Percentiles rank a stretch among this genome's conserved stretches.
Conservation (phyloP, 1,140 invertebrate species). For the fruit fly (Drosophila melanogaster) region DNA sequence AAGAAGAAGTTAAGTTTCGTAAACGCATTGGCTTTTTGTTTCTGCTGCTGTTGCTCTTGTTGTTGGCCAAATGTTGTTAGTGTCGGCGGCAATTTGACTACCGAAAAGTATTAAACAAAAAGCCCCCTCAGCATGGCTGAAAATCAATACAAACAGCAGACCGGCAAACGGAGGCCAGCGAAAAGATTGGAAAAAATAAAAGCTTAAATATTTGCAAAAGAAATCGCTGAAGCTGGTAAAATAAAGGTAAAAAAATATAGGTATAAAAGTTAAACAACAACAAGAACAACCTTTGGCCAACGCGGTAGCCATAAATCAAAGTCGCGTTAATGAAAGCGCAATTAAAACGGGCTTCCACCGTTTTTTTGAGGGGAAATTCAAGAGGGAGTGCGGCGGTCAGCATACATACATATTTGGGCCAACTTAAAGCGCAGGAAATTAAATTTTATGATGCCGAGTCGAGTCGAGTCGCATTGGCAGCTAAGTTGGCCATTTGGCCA, state of each 20-base stretch:
- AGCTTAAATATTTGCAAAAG: conserved; percentile 82
- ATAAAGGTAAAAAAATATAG: conserved; percentile 26
- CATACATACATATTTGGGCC: conserved; percentile 64
- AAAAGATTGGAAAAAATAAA: conserved; percentile 32
- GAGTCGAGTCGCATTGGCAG: conserved; percentile 45
- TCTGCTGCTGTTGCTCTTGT: not conserved
- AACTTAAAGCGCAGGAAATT: conserved; percentile 81
- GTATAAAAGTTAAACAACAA: conserved; percentile 2
- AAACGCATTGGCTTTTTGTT: conserved; percentile 45
- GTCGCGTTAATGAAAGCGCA: conserved; percentile 83
- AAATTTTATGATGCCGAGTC: conserved; percentile 77
- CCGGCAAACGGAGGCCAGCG: conserved; percentile 36
- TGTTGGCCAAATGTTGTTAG: conserved; percentile 36
- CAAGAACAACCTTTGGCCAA: conserved; percentile 74
- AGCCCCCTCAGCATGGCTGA: conserved; percentile 55
- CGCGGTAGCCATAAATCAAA: conserved; percentile 82
- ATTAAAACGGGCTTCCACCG: conserved; percentile 71
- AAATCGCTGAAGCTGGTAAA: conserved; percentile 60
- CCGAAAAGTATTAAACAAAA: conserved; percentile 80
- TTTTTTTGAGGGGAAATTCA: not conserved
- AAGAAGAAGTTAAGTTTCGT: conserved; percentile 52
- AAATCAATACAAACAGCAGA: conserved; percentile 74
- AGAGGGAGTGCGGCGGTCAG: conserved; percentile 14
- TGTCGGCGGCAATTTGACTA: conserved; percentile 67
- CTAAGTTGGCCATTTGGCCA: conserved; percentile 75